Evolutionary conservation across 1,140 invertebrate species (phyloP), one percentile per base, ranked within the genome.

Genomic region (Drosophila simulans): DNA sequence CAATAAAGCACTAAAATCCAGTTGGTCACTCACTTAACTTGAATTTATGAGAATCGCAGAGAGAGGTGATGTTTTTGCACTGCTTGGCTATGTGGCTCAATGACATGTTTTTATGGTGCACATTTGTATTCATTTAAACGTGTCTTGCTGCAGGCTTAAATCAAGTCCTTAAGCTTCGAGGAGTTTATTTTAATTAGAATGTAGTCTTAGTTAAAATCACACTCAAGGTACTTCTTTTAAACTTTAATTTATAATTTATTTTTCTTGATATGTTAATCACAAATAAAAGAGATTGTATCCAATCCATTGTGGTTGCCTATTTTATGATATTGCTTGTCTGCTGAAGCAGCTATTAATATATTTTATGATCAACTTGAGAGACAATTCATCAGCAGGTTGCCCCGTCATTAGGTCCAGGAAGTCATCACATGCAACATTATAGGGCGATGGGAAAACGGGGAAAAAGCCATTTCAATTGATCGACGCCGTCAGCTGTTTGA

Each of bases 401-500:
- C 20, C 39, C 17, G 66, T 46, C 66, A 70, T 70, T 70, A 70
- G 66, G 46, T 70, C 31, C 66, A 70, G 66, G 66, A 70, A 70
- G 66, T 70, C 64, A 70, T 70, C 65, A 70, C 66, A n/a, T 57
- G 64, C 66, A 70, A 37, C 51, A 20, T 31, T 42, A 10, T n/a
- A 25, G 40, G 37, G 49, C 11, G 31, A 51, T 34, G 55, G 20
- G 25, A 46, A 45, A 17, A 27, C 15, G 20, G 5, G 17, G 15
- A 49, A 27, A 62, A 64, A 60, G 25, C 65, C 48, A 71, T 79
- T 69, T 60, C 62, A 79, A 83, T 83, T 83, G 83, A 86, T 89
- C 75, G 71, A 69, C 59, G 57, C 73, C 58, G 76, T 63, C 83
- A 86, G 84, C 83, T 86, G 83, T 43, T 57, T 59, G 70, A 88